Conservation (phyloP, 2,888 invertebrate genomes). For the Dynastes hyllus region DNA sequence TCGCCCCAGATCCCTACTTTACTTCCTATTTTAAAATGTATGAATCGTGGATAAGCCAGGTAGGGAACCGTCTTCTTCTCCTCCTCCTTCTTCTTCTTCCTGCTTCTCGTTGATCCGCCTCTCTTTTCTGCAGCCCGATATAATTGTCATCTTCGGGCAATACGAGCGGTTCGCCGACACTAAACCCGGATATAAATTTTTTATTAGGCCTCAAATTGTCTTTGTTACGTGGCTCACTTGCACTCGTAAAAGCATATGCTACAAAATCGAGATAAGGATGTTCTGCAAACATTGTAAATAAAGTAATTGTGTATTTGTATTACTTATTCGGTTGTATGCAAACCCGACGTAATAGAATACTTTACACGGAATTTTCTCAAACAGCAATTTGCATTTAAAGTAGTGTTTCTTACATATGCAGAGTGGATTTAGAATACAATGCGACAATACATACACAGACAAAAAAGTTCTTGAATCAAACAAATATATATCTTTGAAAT, state of each 20-base stretch:
- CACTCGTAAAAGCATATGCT: conserved; percentile 41
- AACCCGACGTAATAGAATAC: not conserved
- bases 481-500: too few species aligned
- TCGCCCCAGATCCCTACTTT: conserved; percentile 51
- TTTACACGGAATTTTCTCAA: too few species aligned
- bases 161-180: conserved; percentile 44
- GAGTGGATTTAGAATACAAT: too few species aligned
- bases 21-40: conserved; percentile 58
- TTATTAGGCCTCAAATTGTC: conserved; percentile 48
- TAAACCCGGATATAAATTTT: conserved; percentile 45
- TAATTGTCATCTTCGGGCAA: conserved; percentile 45
- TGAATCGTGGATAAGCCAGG: conserved; percentile 52
- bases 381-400: not conserved
- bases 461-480: too few species aligned
- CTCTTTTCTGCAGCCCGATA: conserved; percentile 6
- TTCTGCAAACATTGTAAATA: conserved; percentile 4
- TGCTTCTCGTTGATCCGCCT: not conserved
- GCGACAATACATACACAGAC: too few species aligned
- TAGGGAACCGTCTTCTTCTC: conserved; percentile 1
- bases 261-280: conserved; percentile 26
- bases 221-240: conserved; percentile 42
- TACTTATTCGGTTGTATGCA: not conserved
- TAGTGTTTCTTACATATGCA: not conserved
- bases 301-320: conserved; percentile 11
- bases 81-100: not conserved